Evolutionary conservation across 2,888 invertebrate genomes (phyloP).

Genomic region (Acleris cristana): DNA sequence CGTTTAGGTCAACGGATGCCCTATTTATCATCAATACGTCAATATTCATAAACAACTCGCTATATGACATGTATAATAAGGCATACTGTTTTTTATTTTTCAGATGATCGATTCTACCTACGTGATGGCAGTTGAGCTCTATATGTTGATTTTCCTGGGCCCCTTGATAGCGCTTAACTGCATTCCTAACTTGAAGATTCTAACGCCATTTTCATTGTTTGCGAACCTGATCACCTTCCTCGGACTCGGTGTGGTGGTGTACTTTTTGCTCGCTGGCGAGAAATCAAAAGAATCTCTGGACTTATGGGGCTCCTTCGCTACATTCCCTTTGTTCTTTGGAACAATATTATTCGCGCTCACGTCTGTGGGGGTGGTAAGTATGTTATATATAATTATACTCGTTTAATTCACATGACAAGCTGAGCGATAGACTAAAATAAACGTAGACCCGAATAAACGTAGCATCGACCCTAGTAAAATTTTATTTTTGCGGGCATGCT

Average conservation of each 20-base stretch:
- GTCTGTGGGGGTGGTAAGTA: slow-evolving; percentile 89
- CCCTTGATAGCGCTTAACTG: slow-evolving; percentile 89
- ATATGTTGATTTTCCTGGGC: slow-evolving; percentile 87
- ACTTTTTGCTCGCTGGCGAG: slow-evolving; percentile 85
- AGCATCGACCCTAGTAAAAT: too few species aligned
- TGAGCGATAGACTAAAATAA: too few species aligned
- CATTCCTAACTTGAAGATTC: slow-evolving; percentile 89
- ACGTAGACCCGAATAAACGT: too few species aligned
- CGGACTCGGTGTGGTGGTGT: slow-evolving; percentile 90
- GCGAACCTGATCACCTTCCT: slow-evolving; percentile 92
- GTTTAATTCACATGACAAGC: too few species aligned
- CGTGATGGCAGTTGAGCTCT: slow-evolving; percentile 77
- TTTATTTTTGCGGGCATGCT: too few species aligned
- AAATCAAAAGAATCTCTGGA: slow-evolving; percentile 75
- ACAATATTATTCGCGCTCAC: slow-evolving; percentile 96
- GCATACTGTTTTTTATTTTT: slow-evolving; percentile 43
- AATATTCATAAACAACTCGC: slow-evolving; percentile 27
- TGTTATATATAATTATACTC: too few species aligned
- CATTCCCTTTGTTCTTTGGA: slow-evolving; percentile 92
- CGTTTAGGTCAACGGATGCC: slow-evolving; percentile 29
- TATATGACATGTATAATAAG: background rate
- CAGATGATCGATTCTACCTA: slow-evolving; percentile 78
- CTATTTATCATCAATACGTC: slow-evolving; percentile 31
- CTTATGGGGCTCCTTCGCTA: slow-evolving; percentile 63
- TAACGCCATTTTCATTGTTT: slow-evolving; percentile 92